phyloP scores from a whole-genome alignment of 2,888 invertebrate species.

The Tetanocera ferruginea region DNA sequence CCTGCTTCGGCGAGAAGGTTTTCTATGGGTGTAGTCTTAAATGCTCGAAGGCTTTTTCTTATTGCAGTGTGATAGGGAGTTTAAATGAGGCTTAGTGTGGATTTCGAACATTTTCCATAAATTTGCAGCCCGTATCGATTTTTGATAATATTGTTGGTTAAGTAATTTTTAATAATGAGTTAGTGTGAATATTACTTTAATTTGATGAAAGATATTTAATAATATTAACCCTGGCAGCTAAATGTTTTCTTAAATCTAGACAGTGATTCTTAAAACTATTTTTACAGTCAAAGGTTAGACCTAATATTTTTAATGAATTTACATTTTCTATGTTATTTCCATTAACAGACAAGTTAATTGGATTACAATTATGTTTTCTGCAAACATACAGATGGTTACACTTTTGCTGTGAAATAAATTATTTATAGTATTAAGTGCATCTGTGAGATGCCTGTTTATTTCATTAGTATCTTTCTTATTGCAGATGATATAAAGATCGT shows the following conservation, averaged over 20 bases:
- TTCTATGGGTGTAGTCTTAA: neutral
- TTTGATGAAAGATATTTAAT: too few species aligned
- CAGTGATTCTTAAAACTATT: slow-evolving; percentile 18
- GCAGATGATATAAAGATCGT: too few species aligned
- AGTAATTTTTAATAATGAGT: slow-evolving; percentile 7
- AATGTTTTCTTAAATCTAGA: neutral
- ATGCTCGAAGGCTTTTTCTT: slow-evolving; percentile 18
- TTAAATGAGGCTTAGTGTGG: slow-evolving; percentile 7
- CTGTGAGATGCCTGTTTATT: too few species aligned
- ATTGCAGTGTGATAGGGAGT: slow-evolving; percentile 20
- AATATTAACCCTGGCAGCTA: slow-evolving; percentile 21
- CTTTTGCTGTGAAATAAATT: too few species aligned
- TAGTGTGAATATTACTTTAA: slow-evolving; percentile 10
- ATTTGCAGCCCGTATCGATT: too few species aligned
- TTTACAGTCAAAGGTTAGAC: slow-evolving; percentile 20
- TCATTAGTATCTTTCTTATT: too few species aligned
- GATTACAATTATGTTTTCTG: too few species aligned
- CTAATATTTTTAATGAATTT: slow-evolving; percentile 3
- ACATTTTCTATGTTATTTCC: neutral
- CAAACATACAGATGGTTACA: too few species aligned
- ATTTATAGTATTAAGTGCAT: too few species aligned
- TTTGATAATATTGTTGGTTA: slow-evolving; percentile 22
- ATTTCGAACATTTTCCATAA: slow-evolving; percentile 18
- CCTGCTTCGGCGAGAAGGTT: slow-evolving; percentile 5
- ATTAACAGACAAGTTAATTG: neutral